Evolutionary conservation across 2,888 invertebrate genomes (phyloP).

Genomic region (Neria commutata): DNA sequence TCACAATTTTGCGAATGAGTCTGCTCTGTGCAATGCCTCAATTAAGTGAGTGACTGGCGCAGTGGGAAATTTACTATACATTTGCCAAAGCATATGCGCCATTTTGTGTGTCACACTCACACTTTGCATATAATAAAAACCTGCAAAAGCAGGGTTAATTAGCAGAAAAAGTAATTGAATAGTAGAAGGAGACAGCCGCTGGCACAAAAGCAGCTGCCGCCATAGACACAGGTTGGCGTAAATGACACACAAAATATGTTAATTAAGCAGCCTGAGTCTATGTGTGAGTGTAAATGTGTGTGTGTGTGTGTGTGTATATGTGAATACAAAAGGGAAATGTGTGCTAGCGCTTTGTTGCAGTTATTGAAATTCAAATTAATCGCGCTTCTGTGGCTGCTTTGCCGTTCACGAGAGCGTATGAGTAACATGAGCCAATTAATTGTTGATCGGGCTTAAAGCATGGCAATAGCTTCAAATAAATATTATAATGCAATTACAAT

Average conservation of each 20-base stretch:
- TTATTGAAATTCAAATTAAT: background rate
- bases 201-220: too few relatives aligned
- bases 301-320: background rate
- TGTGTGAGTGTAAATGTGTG: background rate
- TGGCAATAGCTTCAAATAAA: too few relatives aligned
- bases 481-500: too few relatives aligned
- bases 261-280: background rate
- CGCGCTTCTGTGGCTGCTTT: background rate
- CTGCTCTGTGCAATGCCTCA: background rate
- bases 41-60: too few relatives aligned
- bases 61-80: background rate
- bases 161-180: background rate
- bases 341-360: background rate
- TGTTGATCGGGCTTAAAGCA: too few relatives aligned
- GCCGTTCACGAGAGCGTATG: background rate
- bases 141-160: background rate
- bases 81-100: too few relatives aligned
- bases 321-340: background rate
- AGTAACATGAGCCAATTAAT: too few relatives aligned
- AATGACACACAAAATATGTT: too few relatives aligned
- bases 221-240: too few relatives aligned
- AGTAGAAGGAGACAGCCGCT: background rate
- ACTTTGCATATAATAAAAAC: background rate
- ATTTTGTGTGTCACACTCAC: too few relatives aligned
- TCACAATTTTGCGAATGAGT: too few relatives aligned